Base-by-base conservation (phyloP, 2,888 invertebrate species). In the Orthonevra nobilis region DNA sequence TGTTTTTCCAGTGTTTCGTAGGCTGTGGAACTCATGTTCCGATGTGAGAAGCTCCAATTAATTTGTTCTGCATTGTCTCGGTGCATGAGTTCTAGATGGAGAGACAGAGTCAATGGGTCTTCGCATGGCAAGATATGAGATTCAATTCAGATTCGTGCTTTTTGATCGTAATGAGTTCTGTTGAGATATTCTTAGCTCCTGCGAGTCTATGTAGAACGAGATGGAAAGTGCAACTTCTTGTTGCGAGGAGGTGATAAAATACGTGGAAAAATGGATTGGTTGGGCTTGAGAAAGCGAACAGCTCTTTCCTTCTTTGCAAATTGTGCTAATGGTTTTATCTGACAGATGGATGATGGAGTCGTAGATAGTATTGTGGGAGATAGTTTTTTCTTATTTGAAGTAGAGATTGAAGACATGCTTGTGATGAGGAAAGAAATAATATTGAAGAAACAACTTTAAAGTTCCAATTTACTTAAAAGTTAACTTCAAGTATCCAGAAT, bases 211-310 rank as follows among this genome's bases (percentile, higher is more conserved):
- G n/a, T 61, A 48, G 61, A 66, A 73, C 66, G 50, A 61, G 36
- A 56, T 50, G 56, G 79, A 79, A 79, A 79, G 79, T 79, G 73
- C 48, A 68, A 79, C 56, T 66, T 50, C 60, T 66, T 54, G 32
- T 56, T 66, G n/a, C n/a, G n/a, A n/a, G n/a, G n/a, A 66, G 26
- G 42, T 46, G 34, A n/a, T 9, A n/a, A 40, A 42, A 38, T 54
- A 46, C 15, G 12, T n/a, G n/a, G n/a, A 19, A 50, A 56, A 60
- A 48, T 64, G 56, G 14, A 20, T 69, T 34, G 19, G 12, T 32
- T 40, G 3, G 26, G 23, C 32, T 7, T 56, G 75, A 42, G 75
- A 69, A 63, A 42, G 72, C 26, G 15, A 56, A 40, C 5, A 26
- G n/a, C 10, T 48, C 40, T 46, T 52, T 2, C 10, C 40, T 63